Evolutionary conservation across 2,113 vertebrate genomes (phyloP), one percentile per base, ranked within the genome.

Genomic region (Axis porcinus): DNA sequence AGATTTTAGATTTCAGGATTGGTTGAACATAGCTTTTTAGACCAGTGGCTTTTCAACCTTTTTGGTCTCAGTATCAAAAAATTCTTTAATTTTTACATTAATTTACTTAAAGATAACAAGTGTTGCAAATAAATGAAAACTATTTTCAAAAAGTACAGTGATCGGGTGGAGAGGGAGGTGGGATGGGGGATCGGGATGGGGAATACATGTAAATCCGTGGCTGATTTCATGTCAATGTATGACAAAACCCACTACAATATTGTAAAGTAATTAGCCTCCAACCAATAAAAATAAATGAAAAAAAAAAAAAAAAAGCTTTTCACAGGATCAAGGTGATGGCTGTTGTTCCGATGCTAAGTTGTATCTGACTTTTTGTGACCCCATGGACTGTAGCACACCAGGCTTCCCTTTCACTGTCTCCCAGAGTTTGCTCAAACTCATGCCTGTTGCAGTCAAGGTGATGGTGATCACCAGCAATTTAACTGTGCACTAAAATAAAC

Each of bases 21-120:
- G 6, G n/a, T 96, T 87, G 40, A 83, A 33, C 86, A 67, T 84
- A 82, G 14, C 50, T 86, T 90, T 97, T 94, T 96, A 95, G 45
- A 86, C 70, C 10, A 83, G 21, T 33, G 5, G 15, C 14, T 92
- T 86, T 96, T 89, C 7, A 70, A 21, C 50, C 13, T 82, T 86
- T 85, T 90, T 28, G 6, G 82, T 58, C 28, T 83, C 52, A 57
- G n/a, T 58, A 76, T 47, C 25, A 83, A 83, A 52, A 55, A 83
- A n/a, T 54, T 93, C n/a, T 88, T 86, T 45, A 14, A 57, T 40
- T 92, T 45, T 92, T 88, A 79, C 12, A 54, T 23, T 54, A 54
- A 36, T 55, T 83, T 83, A 93, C 33, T 88, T 96, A 91, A 95
- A 57, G 47, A 89, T 88, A 84, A 45, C 27, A 92, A 90, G 15